Evolutionary conservation across 1,140 invertebrate species (phyloP).

Genomic region (Nasonia giraulti): DNA sequence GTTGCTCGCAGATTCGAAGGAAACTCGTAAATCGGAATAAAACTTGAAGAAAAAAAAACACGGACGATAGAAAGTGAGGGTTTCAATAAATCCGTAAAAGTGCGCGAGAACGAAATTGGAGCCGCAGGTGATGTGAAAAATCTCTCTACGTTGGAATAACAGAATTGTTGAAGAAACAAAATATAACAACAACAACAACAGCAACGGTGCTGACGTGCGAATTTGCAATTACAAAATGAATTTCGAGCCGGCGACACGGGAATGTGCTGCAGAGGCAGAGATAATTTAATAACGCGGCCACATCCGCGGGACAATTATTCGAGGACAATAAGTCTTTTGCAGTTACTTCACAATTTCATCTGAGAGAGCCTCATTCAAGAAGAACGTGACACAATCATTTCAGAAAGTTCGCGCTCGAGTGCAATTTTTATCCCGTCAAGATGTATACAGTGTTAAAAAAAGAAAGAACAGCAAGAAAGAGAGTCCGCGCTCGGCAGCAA

Average conservation of each 20-base stretch:
- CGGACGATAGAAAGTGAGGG: background rate
- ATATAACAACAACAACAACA: background rate
- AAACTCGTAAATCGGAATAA: conserved; percentile 51
- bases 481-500: background rate
- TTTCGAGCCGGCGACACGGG: background rate
- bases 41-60: conserved; percentile 32
- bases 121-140: conserved; percentile 33
- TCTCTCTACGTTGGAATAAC: background rate
- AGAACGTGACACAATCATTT: conserved; percentile 32
- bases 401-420: background rate
- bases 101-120: conserved; percentile 1
- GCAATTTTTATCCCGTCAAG: background rate
- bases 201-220: background rate
- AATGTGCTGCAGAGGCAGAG: background rate
- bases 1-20: conserved; percentile 43
- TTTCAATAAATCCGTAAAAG: conserved; percentile 47
- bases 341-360: conserved; percentile 35
- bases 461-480: conserved; percentile 2
- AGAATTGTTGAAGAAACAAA: background rate
- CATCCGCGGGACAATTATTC: conserved; percentile 22
- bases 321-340: conserved; percentile 40
- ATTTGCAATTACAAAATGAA: background rate
- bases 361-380: conserved; percentile 20
- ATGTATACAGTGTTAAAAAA: conserved; percentile 1
- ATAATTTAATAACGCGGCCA: background rate